Base-by-base conservation (phyloP, 2,113 vertebrate species). In the Nesogale talazaci region DNA sequence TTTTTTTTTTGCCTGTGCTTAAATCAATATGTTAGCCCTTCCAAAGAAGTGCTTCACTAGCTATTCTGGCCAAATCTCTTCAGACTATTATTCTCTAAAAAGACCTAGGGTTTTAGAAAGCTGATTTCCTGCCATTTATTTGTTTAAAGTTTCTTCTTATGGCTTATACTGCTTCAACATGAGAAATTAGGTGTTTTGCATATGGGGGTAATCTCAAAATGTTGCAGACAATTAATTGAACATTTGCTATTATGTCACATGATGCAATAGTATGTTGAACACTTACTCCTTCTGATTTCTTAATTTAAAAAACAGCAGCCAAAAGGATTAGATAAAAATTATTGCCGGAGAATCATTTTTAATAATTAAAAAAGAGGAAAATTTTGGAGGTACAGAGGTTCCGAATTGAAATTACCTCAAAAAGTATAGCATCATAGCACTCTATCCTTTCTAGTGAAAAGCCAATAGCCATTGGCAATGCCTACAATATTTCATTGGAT, bases 21-120 rank as follows among this genome's bases (percentile, higher is more conserved):
- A 94, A 77, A 84, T 90, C 90, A 94, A 91, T 70, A 90, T 19
- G 19, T 25, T 83, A 61, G 72, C 76, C 84, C 34, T 42, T 90
- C 38, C 19, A 84, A 88, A 85, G 79, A 92, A 72, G 20, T 46
- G 27, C 40, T 85, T 88, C 12, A 29, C 34, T 87, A 83, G 14
- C 92, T 92, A 83, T 94, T 87, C 38, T 76, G 27, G 31, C 27
- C 36, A 46, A 76, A 36, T 93, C 59, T 63, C 74, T 88, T 91
- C 72, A 57, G 29, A 76, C 2, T 65, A 27, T 85, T 61, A 34
- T 84, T 88, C 15, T 91, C 34, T 29, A 57, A 70, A 88, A 81
- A 16, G 46, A 87, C 80, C 23, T 31, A 15, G 3, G 6, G 16
- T 87, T 84, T 90, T 88, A 81, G 61, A 84, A 88, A 61, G 14